Conservation (phyloP, 2,888 invertebrate genomes). For the Calephelis perditalis region DNA sequence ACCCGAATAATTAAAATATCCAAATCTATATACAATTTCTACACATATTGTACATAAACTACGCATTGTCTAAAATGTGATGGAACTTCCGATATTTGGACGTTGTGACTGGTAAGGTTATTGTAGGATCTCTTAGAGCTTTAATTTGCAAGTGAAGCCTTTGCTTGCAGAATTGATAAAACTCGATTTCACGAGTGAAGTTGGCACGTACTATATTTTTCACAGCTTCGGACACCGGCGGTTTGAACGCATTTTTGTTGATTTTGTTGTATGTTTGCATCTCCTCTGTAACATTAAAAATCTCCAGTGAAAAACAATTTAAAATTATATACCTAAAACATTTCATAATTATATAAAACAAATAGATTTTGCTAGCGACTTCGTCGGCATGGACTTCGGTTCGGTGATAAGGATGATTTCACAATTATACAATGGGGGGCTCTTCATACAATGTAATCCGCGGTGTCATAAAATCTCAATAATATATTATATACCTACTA, state of each 20-base stretch:
- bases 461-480: no score
- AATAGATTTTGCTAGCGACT: no score
- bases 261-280: constrained; percentile 87
- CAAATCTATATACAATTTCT: not conserved
- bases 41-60: not conserved
- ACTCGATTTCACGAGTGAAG: constrained; percentile 93
- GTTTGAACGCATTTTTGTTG: constrained; percentile 92
- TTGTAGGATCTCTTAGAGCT: constrained; percentile 80
- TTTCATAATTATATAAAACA: not conserved
- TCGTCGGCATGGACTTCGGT: no score
- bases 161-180: constrained; percentile 93
- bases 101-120: constrained; percentile 46
- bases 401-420: no score
- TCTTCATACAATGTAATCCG: no score
- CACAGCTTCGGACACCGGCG: constrained; percentile 90
- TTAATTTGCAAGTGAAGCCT: constrained; percentile 88
- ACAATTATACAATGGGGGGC: no score
- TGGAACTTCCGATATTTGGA: constrained; percentile 21
- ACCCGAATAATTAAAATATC: no score
- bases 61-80: constrained; percentile 20
- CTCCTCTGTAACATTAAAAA: constrained; percentile 78
- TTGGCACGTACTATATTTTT: constrained; percentile 91
- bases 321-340: not conserved
- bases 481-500: no score
- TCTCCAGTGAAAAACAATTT: not conserved